Base-by-base conservation (phyloP, 2,888 invertebrate genomes). In the Atethmia centrago region DNA sequence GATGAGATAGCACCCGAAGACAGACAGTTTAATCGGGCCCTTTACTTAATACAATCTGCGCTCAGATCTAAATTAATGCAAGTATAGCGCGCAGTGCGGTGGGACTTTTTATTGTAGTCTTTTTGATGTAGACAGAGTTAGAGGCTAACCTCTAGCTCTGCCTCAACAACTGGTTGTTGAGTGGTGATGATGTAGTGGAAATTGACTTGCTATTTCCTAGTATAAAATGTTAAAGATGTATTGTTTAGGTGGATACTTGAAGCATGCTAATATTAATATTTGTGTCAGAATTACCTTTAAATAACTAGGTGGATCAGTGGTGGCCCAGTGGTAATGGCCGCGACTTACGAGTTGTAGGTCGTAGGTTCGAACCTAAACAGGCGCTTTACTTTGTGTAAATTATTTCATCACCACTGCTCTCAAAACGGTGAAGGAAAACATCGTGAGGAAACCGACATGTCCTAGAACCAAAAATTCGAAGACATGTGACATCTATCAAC, bases 11-110 rank as follows among this genome's bases (percentile, higher is more conserved):
- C 88, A 86, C 77, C 84, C 81, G 87, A 78, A 88, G 88, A 89
- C 89, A 86, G 90, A 90, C 90, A 89, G 87, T 86, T 90, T 90
- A 90, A 90, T 90, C 89, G 87, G 82, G 82, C 86, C 85, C 86
- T 86, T 84, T 85, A 83, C 87, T 87, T 85, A 89, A 88, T 88
- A 85, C 87, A 80, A 90, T 90, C 90, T 84, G 74, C 59, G 74
- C 71, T 74, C 78, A 66, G 73, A 90, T 90, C 90, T 90, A 86
- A 89, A 85, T 85, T 84, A 89, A 84, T 81, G 81, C 81, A 74
- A 83, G 82, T 85, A 78, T 70, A 64, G 77, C 42, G 74, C 72
- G 65, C 40, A 45, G 63, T 42, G 65, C 42, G 77, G 71, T 68
- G 74, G 65, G 78, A 80, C 42, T 69, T 59, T 69, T 77, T 77